phyloP scores from a whole-genome alignment of 2,113 vertebrate species.

The Sciurus niger region DNA sequence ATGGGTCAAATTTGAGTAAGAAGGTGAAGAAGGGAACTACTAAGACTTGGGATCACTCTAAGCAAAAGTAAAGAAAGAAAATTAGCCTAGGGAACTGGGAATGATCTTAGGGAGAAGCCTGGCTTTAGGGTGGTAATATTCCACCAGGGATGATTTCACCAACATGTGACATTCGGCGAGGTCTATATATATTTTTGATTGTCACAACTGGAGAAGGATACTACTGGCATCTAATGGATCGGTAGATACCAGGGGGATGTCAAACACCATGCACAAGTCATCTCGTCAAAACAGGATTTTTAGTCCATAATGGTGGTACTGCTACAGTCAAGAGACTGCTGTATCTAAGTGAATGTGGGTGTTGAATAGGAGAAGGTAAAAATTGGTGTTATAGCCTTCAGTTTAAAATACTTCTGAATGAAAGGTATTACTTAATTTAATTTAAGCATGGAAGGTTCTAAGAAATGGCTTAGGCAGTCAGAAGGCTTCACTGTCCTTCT shows the following conservation, averaged over 20 bases:
- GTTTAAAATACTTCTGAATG: neutral
- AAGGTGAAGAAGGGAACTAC: neutral
- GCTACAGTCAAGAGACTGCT: neutral
- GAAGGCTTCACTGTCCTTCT: neutral
- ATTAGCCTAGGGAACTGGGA: neutral
- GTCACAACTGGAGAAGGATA: neutral
- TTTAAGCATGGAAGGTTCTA: neutral
- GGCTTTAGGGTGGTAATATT: neutral
- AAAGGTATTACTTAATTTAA: neutral
- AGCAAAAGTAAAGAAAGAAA: neutral
- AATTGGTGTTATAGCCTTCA: neutral
- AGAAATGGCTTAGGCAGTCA: neutral
- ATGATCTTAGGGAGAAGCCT: neutral
- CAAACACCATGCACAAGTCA: neutral
- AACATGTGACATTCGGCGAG: no score
- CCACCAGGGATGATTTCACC: accelerated
- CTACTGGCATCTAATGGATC: neutral
- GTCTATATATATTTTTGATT: neutral
- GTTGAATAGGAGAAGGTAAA: neutral
- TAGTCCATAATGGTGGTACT: neutral
- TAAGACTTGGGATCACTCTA: neutral
- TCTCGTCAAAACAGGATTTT: neutral
- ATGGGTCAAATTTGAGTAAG: neutral
- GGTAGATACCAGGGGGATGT: neutral
- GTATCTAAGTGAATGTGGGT: neutral